A percentile compares a stretch with the other conserved stretches of the same genome.
These are phyloP conservation scores for Danio kyathit DNA, from an alignment of 2,797 vertebrate genomes.

Conservation along the genomic window DNA sequence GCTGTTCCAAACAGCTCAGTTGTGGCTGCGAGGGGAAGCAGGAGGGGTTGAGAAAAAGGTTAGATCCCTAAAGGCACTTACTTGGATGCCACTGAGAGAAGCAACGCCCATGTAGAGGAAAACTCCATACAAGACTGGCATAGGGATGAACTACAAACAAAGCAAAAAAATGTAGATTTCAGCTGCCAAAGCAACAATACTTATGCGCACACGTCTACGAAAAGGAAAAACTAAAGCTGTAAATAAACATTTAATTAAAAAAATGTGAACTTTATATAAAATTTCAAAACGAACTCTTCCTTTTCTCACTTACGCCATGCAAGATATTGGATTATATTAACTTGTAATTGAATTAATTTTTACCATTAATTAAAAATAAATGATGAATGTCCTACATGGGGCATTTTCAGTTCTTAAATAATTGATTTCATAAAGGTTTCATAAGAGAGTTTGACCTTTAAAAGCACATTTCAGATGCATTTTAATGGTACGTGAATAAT, in stretches of 20 bases:
- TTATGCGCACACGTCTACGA: background rate
- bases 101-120: slow-evolving; percentile 98
- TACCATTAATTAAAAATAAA: background rate
- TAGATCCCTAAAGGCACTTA: slow-evolving; percentile 60
- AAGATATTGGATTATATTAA: background rate
- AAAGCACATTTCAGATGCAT: background rate
- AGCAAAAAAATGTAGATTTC: background rate
- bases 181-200: background rate
- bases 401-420: background rate
- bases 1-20: background rate
- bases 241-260: background rate
- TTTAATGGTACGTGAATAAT: background rate
- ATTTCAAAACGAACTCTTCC: background rate
- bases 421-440: background rate
- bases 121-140: slow-evolving; percentile 94
- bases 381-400: background rate
- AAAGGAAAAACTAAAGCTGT: background rate
- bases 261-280: background rate
- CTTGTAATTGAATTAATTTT: background rate
- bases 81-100: slow-evolving; percentile 94
- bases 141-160: slow-evolving; percentile 86
- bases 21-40: background rate
- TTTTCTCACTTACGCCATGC: no score
- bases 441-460: slow-evolving; percentile 15
- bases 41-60: background rate